Percentiles rank a stretch among this genome's conserved stretches.
Evolutionary conservation across 2,888 invertebrate genomes (phyloP).

Genomic region (Cremastinae sp.): DNA sequence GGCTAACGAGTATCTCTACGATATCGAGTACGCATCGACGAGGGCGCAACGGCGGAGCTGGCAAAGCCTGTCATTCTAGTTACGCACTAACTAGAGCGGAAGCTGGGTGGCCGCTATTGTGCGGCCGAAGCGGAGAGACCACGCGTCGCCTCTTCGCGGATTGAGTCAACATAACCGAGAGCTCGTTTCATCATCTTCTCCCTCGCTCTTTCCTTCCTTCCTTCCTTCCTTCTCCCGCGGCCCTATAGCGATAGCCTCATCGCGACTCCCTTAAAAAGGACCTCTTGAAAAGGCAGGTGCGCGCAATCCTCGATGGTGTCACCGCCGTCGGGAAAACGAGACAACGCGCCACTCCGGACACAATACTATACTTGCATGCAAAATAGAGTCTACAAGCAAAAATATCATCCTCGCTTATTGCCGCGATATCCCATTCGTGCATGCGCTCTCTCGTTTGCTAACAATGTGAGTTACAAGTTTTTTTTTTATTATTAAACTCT

Average conservation of each 20-base stretch:
- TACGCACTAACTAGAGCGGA: slow-evolving; percentile 73
- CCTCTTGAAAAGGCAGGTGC: slow-evolving; percentile 72
- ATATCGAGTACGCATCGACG: slow-evolving; percentile 19
- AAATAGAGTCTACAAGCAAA: too few species aligned
- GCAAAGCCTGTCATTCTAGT: slow-evolving; percentile 70
- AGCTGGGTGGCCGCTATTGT: slow-evolving; percentile 74
- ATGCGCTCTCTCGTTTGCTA: too few species aligned
- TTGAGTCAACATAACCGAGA: slow-evolving; percentile 65
- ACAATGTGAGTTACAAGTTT: too few species aligned
- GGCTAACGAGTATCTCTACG: slow-evolving; percentile 59
- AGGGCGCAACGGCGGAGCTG: slow-evolving; percentile 31
- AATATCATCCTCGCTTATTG: too few species aligned
- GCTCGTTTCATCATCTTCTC: slow-evolving; percentile 18
- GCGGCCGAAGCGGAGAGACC: slow-evolving; percentile 65
- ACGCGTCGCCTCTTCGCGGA: slow-evolving; percentile 59
- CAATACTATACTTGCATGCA: slow-evolving; percentile 67
- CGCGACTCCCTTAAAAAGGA: slow-evolving; percentile 22
- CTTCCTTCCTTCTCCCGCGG: slow-evolving; percentile 18
- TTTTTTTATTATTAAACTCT: too few species aligned
- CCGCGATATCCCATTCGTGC: too few species aligned
- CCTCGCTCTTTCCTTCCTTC: slow-evolving; percentile 8
- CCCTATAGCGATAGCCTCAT: slow-evolving; percentile 18
- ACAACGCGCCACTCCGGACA: slow-evolving; percentile 60
- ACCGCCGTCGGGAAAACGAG: slow-evolving; percentile 57
- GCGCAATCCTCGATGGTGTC: slow-evolving; percentile 59